Evolutionary conservation across 2,888 invertebrate species (phyloP).

Genomic region (Ennomos erosarius): DNA sequence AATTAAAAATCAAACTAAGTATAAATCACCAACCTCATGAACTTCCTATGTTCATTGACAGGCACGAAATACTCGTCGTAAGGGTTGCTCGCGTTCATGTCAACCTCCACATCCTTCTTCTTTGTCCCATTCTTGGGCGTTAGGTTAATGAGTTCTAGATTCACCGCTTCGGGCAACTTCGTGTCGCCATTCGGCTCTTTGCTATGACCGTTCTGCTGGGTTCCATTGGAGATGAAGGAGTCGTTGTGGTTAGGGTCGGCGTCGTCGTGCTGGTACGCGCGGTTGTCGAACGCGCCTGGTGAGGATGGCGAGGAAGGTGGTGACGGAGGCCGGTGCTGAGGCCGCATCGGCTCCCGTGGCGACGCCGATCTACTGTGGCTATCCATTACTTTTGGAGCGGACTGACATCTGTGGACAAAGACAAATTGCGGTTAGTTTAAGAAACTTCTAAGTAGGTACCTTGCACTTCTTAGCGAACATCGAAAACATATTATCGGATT

Average conservation of each 20-base stretch:
- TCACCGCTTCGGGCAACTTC: conserved; percentile 88
- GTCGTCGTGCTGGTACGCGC: conserved; percentile 74
- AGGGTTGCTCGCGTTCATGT: conserved; percentile 88
- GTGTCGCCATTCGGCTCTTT: conserved; percentile 71
- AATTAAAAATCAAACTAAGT: not conserved
- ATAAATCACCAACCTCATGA: conserved; percentile 88
- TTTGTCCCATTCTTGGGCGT: conserved; percentile 86
- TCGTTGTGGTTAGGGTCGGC: conserved; percentile 78
- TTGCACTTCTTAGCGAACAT: too few relatives aligned
- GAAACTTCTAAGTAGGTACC: too few relatives aligned
- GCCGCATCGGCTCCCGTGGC: conserved; percentile 81
- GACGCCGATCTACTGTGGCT: conserved; percentile 81
- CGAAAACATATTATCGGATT: too few relatives aligned
- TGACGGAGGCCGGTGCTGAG: conserved; percentile 75
- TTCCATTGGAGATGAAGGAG: conserved; percentile 76
- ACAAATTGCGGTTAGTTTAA: conserved; percentile 2
- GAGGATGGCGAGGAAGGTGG: conserved; percentile 70
- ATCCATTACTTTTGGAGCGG: conserved; percentile 81
- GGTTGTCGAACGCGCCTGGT: conserved; percentile 77
- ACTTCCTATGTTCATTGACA: conserved; percentile 93
- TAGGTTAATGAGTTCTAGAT: conserved; percentile 91
- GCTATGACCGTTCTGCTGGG: conserved; percentile 70
- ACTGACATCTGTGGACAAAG: conserved; percentile 75
- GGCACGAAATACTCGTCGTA: conserved; percentile 95
- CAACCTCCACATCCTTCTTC: conserved; percentile 88